Base-by-base conservation (phyloP, 35 echinoderm and acorn worm species). In the Heliocidaris tuberculata region DNA sequence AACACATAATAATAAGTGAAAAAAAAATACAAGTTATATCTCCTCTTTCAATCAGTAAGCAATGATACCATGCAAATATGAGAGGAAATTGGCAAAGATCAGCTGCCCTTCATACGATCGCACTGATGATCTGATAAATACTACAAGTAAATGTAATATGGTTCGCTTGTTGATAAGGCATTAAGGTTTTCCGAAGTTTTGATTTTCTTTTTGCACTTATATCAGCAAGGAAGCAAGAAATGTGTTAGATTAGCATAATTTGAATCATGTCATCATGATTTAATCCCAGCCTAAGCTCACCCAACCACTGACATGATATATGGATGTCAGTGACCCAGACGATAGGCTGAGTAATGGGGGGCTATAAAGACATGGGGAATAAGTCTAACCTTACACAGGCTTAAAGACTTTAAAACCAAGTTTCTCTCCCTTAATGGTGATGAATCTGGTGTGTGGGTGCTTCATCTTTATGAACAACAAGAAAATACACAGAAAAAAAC, bases 221-320 rank as follows among this genome's bases (percentile, higher is more conserved):
- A 19, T 78, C 1, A 78, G 65, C 65, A 78, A 78, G 65, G 65
- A 78, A 78, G 27, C 21, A 78, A 78, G 65, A 78, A 78, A 78
- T 78, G 65, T 78, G 65, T 78, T 78, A 78, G 65, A 78, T 78
- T 78, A 78, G 65, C 65, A 27, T 78, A 78, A 78, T 78, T 78
- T 78, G 19, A 78, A 78, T 29, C 65, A 19, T 78, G 65, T 78
- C 65, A 78, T 78, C 65, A 19, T n/a, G 65, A 19, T n/a, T 24
- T 78, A 78, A 78, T 78, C 65, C 65, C 65, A 71, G 5, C 61
- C 61, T 24, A 71, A 71, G 61, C 61, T 71, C 15, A 78, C 65
- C 65, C 65, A 78, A 78, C 21, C 65, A 78, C 21, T 78, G 65
- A 78, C 27, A n/a, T 21, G 65, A 27, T n/a, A 42, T 19, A 78